Evolutionary conservation across 1,140 invertebrate genomes (phyloP).

Genomic region (Lycorma delicatula): DNA sequence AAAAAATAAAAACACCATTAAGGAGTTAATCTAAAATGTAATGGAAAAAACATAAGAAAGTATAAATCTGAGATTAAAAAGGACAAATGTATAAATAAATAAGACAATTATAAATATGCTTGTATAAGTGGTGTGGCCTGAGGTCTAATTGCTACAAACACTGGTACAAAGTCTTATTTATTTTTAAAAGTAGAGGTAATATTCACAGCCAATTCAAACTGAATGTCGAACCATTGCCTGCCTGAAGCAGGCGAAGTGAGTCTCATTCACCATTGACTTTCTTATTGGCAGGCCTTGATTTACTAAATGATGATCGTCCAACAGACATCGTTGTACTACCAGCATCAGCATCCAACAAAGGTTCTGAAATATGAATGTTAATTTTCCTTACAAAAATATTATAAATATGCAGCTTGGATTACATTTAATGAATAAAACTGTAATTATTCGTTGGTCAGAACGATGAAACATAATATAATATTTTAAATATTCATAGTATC

Average conservation of each 20-base stretch:
- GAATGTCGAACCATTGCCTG: constrained; percentile 17
- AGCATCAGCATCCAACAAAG: constrained; percentile 32
- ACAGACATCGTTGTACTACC: constrained; percentile 35
- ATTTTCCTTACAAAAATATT: not conserved
- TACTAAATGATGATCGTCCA: constrained; percentile 34
- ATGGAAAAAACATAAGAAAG: no score
- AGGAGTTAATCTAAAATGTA: no score
- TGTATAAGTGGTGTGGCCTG: no score
- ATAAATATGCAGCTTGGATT: constrained; percentile 17
- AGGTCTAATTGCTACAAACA: no score
- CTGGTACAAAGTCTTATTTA: no score
- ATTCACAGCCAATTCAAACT: constrained; percentile 21
- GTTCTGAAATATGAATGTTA: constrained; percentile 18
- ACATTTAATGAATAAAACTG: not conserved
- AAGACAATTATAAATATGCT: no score
- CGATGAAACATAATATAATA: not conserved
- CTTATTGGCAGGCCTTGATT: constrained; percentile 33
- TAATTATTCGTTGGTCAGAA: constrained; percentile 12
- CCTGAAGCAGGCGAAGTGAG: constrained; percentile 19
- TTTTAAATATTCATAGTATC: not conserved
- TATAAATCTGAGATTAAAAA: no score
- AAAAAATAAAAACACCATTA: no score
- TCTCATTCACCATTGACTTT: constrained; percentile 26
- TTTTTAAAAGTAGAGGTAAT: no score
- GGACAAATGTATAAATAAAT: no score